A percentile compares a stretch with the other conserved stretches of the same genome.
phyloP scores from a whole-genome alignment of 2,888 invertebrate species.

The Dicranocentrus wangi region DNA sequence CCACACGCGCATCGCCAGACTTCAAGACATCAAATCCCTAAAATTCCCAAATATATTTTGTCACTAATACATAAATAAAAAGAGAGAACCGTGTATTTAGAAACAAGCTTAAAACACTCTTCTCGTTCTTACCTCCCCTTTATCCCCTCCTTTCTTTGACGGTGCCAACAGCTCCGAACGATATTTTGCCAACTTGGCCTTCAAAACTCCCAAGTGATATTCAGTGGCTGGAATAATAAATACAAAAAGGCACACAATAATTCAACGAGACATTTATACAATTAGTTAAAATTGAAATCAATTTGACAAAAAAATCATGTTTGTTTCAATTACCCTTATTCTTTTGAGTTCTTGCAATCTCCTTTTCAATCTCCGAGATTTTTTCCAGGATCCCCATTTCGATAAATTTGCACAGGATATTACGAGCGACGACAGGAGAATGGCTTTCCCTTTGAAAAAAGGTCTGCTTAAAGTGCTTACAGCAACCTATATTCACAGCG shows the following conservation, averaged over 20 bases:
- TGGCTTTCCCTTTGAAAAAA: too few species aligned
- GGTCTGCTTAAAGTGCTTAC: too few species aligned
- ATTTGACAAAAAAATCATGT: too few species aligned
- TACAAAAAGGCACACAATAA: neutral
- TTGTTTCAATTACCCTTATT: conserved; percentile 95
- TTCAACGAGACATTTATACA: too few species aligned
- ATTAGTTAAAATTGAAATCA: too few species aligned
- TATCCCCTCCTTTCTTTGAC: conserved; percentile 89
- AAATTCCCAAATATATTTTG: too few species aligned
- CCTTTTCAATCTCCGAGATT: conserved; percentile 98
- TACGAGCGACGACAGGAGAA: too few species aligned
- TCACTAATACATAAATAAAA: too few species aligned
- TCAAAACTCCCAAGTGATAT: conserved; percentile 97
- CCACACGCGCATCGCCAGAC: conserved; percentile 98
- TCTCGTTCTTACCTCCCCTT: too few species aligned
- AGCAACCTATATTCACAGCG: too few species aligned
- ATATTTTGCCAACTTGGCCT: conserved; percentile 97
- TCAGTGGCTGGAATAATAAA: conserved; percentile 92
- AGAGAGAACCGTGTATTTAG: too few species aligned
- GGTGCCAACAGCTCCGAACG: conserved; percentile 95
- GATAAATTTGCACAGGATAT: neutral
- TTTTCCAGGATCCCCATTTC: conserved; percentile 99
- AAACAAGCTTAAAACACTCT: too few species aligned
- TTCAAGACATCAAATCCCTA: conserved; percentile 99
- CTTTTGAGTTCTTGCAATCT: conserved; percentile 98